Conservation (phyloP, 2,797 vertebrate species). For the Phrynocephalus forsythii region DNA sequence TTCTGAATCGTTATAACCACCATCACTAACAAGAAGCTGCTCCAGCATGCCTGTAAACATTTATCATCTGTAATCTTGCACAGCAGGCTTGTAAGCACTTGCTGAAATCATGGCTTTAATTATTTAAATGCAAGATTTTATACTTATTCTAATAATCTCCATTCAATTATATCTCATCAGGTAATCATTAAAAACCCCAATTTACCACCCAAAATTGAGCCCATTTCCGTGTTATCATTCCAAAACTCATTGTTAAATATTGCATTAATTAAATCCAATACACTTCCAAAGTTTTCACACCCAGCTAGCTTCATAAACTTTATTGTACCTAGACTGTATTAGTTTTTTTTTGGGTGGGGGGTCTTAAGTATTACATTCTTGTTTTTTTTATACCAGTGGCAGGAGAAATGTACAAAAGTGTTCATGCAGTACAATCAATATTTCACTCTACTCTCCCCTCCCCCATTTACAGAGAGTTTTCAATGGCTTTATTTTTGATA, state of each 20-base stretch:
- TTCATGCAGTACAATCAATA: not conserved
- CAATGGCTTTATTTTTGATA: not conserved
- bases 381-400: not conserved
- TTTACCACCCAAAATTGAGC: slow-evolving; percentile 29
- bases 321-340: slow-evolving; percentile 8
- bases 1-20: slow-evolving; percentile 33
- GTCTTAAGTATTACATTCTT: not conserved
- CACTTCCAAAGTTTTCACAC: slow-evolving; percentile 35
- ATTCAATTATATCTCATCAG: slow-evolving; percentile 49
- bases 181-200: slow-evolving; percentile 34
- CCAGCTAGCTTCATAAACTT: slow-evolving; percentile 8
- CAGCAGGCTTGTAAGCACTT: slow-evolving; percentile 44
- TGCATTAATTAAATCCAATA: slow-evolving; percentile 45
- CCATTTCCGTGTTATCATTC: slow-evolving; percentile 36
- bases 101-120: slow-evolving; percentile 45
- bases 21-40: slow-evolving; percentile 1
- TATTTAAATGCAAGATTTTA: slow-evolving; percentile 31
- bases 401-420: not conserved
- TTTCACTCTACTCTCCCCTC: not conserved
- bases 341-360: not conserved
- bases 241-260: slow-evolving; percentile 33
- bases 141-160: slow-evolving; percentile 41
- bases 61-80: slow-evolving; percentile 22
- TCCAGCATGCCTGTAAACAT: slow-evolving; percentile 53
- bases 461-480: no score